Base-by-base conservation (phyloP, 2,888 invertebrate genomes). In the Drosophila paracracens region DNA sequence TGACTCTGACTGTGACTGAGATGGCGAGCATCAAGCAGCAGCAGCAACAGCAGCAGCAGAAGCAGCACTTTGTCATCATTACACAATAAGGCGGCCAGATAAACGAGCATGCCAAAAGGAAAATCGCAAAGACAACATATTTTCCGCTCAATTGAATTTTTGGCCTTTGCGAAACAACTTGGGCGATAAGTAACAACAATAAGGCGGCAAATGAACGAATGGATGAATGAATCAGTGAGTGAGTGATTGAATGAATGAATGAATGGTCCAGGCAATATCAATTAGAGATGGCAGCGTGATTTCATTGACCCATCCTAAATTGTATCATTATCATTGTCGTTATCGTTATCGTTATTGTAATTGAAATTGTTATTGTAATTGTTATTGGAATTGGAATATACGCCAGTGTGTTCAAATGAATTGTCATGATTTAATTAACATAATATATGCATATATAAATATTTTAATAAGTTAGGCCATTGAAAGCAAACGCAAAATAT, bases 121-220 rank as follows among this genome's bases (percentile, higher is more conserved):
- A 88, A 85, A 85, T 81, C 88, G 88, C 84, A 85, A 85, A 88
- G 84, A 91, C 88, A 90, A 91, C 90, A 90, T 90, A 91, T 91
- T 90, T 90, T 89, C 86, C 89, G 89, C 89, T 90, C 90, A 90
- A 90, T 90, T 90, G 90, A 91, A 90, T 91, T 91, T 88, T 83
- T 85, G 88, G 88, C 86, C 88, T 85, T 85, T 88, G 74, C 74
- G 83, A 84, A 84, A 84, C 83, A 84, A 88, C 88, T 88, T 88
- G 88, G 88, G 88, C 84, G 85, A 85, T 88, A 88, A 88, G 86
- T 83, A 88, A 83, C 84, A 85, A 85, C 86, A 85, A 85, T 85
- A 83, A 83, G 88, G 84, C 83, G 76, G 77, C 74, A 83, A 83
- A 76, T 79, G 77, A 79, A 79, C 73, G 80, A 67, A 60, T 62